Base-by-base conservation (phyloP, 2,888 invertebrate genomes). In the Drosophila setosimentum region DNA sequence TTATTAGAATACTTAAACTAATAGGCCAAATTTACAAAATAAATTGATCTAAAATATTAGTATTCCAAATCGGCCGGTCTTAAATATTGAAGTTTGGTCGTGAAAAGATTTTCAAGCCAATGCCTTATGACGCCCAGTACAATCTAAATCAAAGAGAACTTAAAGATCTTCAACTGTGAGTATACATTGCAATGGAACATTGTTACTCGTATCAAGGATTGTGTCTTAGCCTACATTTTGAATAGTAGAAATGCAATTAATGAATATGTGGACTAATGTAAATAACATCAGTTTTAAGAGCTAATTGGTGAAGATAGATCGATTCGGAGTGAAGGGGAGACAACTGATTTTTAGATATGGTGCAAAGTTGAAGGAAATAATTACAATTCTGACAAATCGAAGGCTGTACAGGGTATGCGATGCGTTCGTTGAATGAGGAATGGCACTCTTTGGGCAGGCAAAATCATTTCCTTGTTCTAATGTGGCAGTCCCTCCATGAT, bases 381-480 rank as follows among this genome's bases (percentile, higher is more conserved):
- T 16, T 45, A 0, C 16, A 45, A 24, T 13, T 27, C 8, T n/a
- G 1, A 2, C 27, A 33, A 33, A 6, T 18, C 24, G 18, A 54
- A 37, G 13, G 3, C 24, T 18, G n/a, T 10, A 10, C 21, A 21
- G 21, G 21, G 29, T 57, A 40, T 55, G 7, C 21, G 21, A 29
- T 29, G 40, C n/a, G 29, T 10, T 57, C 57, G 13, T 30, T 57
- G 21, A 42, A 42, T 30, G 40, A 30, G 21, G 16, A 30, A 21
- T 21, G 30, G 16, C 16, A 57, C 42, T 30, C 42, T 42, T 57
- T 30, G 40, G 42, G 5, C 42, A 18, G 30, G 10, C 42, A 21
- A 42, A 57, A 57, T 57, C 57, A 57, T 57, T 57, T 42, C 57
- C 42, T 57, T 42, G 21, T 21, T 57, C 57, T 42, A 42, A 57